Evolutionary conservation across 2,888 invertebrate species (phyloP).

Genomic region (Cephus nigrinus): DNA sequence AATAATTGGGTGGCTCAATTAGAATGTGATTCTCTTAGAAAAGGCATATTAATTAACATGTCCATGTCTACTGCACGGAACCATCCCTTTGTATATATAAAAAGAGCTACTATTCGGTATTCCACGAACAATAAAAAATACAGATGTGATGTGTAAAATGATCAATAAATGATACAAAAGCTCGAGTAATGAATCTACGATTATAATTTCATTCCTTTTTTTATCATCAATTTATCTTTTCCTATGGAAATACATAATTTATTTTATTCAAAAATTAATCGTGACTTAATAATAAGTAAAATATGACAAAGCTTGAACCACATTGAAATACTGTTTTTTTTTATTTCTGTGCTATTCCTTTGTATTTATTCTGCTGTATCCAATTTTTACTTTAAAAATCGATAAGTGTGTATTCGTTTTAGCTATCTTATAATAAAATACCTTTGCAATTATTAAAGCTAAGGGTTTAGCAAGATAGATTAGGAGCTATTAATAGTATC

Average conservation of each 20-base stretch:
- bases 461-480: background rate
- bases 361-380: background rate
- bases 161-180: slow-evolving; percentile 30
- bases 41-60: background rate
- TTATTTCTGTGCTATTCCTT: background rate
- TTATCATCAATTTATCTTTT: background rate
- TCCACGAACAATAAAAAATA: slow-evolving; percentile 21
- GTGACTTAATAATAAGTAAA: background rate
- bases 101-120: slow-evolving; percentile 40
- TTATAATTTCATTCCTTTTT: background rate
- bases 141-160: slow-evolving; percentile 52
- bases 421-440: background rate
- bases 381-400: background rate
- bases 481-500: background rate
- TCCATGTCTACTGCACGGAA: background rate
- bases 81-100: slow-evolving; percentile 41
- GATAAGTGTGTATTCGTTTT: background rate
- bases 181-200: background rate
- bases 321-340: background rate
- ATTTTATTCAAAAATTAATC: background rate
- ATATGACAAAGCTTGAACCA: background rate
- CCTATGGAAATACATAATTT: background rate
- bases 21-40: background rate
- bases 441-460: background rate
- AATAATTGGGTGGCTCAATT: background rate